These are phyloP conservation scores for Atlantisia rogersi DNA, from an alignment of 2,113 vertebrate species.

Conservation along the genomic window DNA sequence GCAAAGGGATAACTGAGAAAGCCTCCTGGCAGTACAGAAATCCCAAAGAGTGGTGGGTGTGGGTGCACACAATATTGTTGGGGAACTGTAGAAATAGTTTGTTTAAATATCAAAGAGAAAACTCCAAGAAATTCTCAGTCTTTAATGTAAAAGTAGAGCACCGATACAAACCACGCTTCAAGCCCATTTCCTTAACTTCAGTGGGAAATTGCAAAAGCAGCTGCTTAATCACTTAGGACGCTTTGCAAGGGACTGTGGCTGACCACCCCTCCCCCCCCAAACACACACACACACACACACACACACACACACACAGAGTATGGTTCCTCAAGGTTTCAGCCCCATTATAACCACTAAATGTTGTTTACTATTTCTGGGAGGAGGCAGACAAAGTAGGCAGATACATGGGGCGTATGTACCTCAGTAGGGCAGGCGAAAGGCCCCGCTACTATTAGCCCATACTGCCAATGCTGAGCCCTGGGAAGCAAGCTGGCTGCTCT, in stretches of 20 bases:
- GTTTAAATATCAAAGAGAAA: neutral
- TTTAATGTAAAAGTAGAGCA: neutral
- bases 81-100: neutral
- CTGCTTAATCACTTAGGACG: neutral
- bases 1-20: neutral
- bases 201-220: neutral
- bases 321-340: neutral
- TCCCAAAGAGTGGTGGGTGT: neutral
- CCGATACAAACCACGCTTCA: neutral
- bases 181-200: neutral
- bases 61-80: neutral
- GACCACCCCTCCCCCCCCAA: no score
- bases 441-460: accelerated
- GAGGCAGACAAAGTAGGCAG: neutral
- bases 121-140: neutral
- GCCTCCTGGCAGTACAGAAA: neutral
- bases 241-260: neutral
- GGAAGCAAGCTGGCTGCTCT: neutral
- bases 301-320: no score
- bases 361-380: neutral
- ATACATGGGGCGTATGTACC: neutral
- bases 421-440: accelerated
- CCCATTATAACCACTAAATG: neutral
- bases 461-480: neutral
- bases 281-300: no score